Evolutionary conservation across 2,797 vertebrate genomes (phyloP).

Genomic region (Microcaecilia unicolor): DNA sequence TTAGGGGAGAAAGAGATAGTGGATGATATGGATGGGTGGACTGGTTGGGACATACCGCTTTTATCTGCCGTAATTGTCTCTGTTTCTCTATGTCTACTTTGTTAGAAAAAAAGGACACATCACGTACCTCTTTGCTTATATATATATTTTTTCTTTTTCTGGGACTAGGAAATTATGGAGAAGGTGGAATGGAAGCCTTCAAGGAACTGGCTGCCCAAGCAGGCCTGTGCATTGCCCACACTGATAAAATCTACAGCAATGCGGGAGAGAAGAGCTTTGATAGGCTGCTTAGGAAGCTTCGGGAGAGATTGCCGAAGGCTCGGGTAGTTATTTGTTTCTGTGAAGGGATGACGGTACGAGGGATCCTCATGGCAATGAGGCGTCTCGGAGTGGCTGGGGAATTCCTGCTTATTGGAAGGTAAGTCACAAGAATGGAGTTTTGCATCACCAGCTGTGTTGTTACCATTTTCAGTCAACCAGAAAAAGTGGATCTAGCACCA

Average conservation of each 20-base stretch:
- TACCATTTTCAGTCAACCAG: too few species aligned
- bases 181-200: slow-evolving; percentile 97
- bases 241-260: slow-evolving; percentile 98
- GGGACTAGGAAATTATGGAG: slow-evolving; percentile 98
- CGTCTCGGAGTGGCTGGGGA: slow-evolving; percentile 82
- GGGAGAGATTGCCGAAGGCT: slow-evolving; percentile 88
- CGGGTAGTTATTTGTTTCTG: slow-evolving; percentile 96
- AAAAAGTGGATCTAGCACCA: too few species aligned
- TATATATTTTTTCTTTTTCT: too few species aligned
- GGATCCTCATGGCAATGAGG: slow-evolving; percentile 90
- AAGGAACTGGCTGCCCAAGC: slow-evolving; percentile 91
- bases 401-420: slow-evolving; percentile 92
- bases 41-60: too few species aligned
- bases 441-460: too few species aligned
- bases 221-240: slow-evolving; percentile 92
- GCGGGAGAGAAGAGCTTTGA: slow-evolving; percentile 93
- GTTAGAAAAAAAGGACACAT: too few species aligned
- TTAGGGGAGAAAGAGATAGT: too few species aligned
- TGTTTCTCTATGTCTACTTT: too few species aligned
- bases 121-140: too few species aligned
- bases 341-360: slow-evolving; percentile 93
- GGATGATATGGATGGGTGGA: too few species aligned
- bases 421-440: slow-evolving; percentile 9
- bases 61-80: too few species aligned
- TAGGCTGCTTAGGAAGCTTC: slow-evolving; percentile 82